phyloP scores from a whole-genome alignment of 2,797 vertebrate genomes.

The Morelia viridis region DNA sequence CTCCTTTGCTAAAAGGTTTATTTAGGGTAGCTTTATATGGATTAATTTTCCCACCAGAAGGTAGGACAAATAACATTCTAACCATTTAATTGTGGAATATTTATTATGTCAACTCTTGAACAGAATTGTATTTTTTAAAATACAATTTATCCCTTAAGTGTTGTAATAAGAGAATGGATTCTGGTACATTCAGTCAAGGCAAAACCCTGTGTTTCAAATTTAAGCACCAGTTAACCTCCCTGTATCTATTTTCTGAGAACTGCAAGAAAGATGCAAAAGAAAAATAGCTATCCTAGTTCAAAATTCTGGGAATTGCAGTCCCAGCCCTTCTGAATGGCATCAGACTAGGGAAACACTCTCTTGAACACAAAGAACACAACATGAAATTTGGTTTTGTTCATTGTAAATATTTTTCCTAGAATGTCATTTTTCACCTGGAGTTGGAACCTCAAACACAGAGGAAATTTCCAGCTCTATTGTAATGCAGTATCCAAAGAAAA shows the following conservation, averaged over 20 bases:
- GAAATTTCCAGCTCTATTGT: not conserved
- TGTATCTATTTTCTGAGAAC: not conserved
- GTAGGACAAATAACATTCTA: constrained; percentile 26
- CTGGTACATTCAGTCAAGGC: not conserved
- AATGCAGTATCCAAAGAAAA: not conserved
- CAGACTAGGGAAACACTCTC: not conserved
- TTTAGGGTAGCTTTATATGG: constrained; percentile 17
- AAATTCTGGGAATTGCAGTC: not conserved
- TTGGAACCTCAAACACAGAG: too few relatives aligned
- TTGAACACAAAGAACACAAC: not conserved
- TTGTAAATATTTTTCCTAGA: too few relatives aligned
- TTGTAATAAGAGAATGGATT: not conserved
- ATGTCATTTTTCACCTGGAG: too few relatives aligned
- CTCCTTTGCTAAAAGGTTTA: constrained; percentile 16
- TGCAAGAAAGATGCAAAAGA: not conserved
- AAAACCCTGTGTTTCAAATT: not conserved
- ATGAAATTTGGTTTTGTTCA: not conserved
- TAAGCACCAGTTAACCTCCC: not conserved
- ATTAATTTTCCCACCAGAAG: constrained; percentile 30
- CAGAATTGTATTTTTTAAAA: not conserved
- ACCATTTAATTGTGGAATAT: not conserved
- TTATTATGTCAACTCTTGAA: not conserved
- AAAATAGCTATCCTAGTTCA: not conserved
- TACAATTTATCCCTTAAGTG: not conserved
- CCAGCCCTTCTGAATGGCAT: not conserved